A percentile compares a stretch with the other conserved stretches of the same genome.
Evolutionary conservation across 2,113 vertebrate species (phyloP).

Genomic region (Clupea harengus): DNA sequence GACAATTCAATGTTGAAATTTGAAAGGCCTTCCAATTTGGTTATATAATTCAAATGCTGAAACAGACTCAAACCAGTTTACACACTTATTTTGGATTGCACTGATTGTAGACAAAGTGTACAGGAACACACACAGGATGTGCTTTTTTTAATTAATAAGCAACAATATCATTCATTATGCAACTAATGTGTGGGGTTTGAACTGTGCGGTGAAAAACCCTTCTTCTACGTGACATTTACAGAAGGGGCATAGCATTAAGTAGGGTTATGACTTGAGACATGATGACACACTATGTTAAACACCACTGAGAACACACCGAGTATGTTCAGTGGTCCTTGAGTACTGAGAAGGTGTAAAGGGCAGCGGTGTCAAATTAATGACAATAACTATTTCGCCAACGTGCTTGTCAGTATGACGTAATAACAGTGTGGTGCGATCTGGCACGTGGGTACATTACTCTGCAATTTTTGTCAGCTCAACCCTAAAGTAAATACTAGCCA

Average conservation of each 20-base stretch:
- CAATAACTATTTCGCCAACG: not conserved
- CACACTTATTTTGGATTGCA: not conserved
- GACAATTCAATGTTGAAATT: not conserved
- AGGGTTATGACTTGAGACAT: not conserved
- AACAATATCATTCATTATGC: not conserved
- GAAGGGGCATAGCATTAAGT: not conserved
- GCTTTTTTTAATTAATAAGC: not conserved
- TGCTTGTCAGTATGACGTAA: constrained; percentile 1
- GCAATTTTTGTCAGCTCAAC: not conserved
- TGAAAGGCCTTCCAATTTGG: not conserved
- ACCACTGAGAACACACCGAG: not conserved
- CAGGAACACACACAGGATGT: not conserved
- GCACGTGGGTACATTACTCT: constrained; percentile 7
- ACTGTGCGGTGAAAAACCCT: not conserved
- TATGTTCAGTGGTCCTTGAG: not conserved
- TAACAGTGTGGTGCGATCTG: not conserved
- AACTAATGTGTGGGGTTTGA: not conserved
- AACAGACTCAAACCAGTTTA: not conserved
- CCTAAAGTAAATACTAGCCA: not conserved
- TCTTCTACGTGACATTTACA: not conserved
- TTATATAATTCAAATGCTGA: not conserved
- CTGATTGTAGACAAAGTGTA: not conserved
- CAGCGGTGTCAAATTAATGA: not conserved
- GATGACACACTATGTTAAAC: not conserved
- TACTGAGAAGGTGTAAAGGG: not conserved